Evolutionary conservation across 2,888 invertebrate genomes (phyloP), one percentile per base, ranked within the genome.

Genomic region (Megamerina dolium): DNA sequence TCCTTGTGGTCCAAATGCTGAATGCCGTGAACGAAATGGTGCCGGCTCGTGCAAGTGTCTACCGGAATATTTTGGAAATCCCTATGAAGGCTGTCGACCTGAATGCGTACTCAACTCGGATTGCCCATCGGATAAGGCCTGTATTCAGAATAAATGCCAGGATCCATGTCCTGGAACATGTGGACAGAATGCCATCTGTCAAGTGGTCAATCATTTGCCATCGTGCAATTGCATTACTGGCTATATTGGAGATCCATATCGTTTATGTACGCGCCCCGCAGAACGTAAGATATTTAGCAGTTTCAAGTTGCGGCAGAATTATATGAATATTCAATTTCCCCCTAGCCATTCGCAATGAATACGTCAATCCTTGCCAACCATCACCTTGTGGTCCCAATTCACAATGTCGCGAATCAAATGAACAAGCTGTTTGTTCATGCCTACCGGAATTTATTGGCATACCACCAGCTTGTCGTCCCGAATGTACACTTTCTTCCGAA

Each of bases 91-190:
- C 6, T 87, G 86, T 59, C 75, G 84, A 54, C 85, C 85, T 5
- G 85, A 86, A 72, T 87, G 86, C 68, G 75, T 80, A 2, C 65
- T 82, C 5, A 84, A 83, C 66, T 79, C 82, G 1, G 86, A 87
- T 60, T 87, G 87, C 64, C 74, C 82, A 6, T 80, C 80, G 42
- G 79, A 81, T 55, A 79, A 75, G 60, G 83, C 85, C 12, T 87
- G 87, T 57, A 74, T 83, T 35, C 78, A 78, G 52, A 82, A 81
- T 54, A 85, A 83, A 70, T 88, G 87, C 63, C 75, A 77, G 63
- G 83, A 88, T 70, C 87, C 87, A 14, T 88, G 87, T 57, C 83
- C 83, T 9, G 86, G 85, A 56, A 81, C 82, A 4, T 88, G 88
- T 62, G 86, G 85, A 2, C 76, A 78, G 53, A 83, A 84, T 57